Evolutionary conservation across 2,797 vertebrate species (phyloP).

Genomic region (Enteromius anoplus): DNA sequence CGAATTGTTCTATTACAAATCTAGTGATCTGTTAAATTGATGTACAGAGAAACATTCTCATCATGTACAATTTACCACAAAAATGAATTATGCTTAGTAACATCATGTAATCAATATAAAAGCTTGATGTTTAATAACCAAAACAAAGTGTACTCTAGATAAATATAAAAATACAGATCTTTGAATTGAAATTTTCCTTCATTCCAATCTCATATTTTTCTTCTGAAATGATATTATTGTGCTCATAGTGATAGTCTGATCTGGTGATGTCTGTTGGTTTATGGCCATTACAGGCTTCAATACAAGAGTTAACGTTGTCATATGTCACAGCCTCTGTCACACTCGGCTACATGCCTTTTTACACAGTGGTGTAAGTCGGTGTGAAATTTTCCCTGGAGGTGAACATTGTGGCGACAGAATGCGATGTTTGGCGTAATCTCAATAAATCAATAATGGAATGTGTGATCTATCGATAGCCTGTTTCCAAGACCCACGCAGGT

Average conservation of each 20-base stretch:
- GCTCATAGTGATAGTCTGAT: background rate
- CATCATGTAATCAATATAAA: background rate
- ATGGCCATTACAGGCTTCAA: background rate
- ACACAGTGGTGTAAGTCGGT: conserved; percentile 37
- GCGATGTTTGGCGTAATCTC: conserved; percentile 55
- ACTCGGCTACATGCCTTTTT: conserved; percentile 29
- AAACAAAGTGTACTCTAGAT: background rate
- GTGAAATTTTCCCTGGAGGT: conserved; percentile 44
- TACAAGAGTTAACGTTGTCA: conserved; percentile 17
- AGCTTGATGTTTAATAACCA: background rate
- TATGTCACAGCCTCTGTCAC: conserved; percentile 37
- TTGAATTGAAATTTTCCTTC: background rate
- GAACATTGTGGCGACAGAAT: conserved; percentile 50
- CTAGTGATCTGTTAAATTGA: background rate
- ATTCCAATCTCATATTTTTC: background rate
- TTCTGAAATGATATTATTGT: background rate
- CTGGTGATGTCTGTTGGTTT: conserved; percentile 17
- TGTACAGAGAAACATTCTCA: background rate
- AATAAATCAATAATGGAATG: conserved; percentile 59
- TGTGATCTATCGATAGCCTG: conserved; percentile 50
- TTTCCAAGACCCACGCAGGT: conserved; percentile 63
- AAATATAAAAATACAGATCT: background rate
- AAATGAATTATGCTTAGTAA: background rate
- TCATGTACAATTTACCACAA: conserved; percentile 2
- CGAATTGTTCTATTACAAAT: background rate